Percentiles rank a stretch among this genome's conserved stretches.
Evolutionary conservation across 2,797 vertebrate genomes (phyloP).

Genomic region (Hephaestus fuliginosus): DNA sequence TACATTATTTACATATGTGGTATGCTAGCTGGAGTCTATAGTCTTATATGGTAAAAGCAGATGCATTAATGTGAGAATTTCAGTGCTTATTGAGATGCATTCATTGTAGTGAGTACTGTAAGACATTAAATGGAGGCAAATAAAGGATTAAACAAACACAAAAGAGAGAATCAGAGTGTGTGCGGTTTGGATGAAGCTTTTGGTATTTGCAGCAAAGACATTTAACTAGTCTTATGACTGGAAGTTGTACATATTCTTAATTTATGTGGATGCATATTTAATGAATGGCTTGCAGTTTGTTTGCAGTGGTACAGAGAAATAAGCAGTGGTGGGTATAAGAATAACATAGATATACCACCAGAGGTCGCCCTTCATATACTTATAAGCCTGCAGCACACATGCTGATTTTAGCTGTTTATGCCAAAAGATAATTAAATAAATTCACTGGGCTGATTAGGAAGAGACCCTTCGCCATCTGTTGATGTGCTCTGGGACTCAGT

Average conservation of each 20-base stretch:
- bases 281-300: slow-evolving; percentile 29
- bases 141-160: slow-evolving; percentile 13
- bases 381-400: neutral
- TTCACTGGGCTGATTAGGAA: slow-evolving; percentile 19
- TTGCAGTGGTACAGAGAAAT: slow-evolving; percentile 4
- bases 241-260: slow-evolving; percentile 36
- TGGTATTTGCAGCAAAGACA: slow-evolving; percentile 29
- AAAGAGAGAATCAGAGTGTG: slow-evolving; percentile 1
- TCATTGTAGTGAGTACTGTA: slow-evolving; percentile 15
- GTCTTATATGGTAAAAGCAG: slow-evolving; percentile 29
- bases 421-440: neutral
- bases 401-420: slow-evolving; percentile 10
- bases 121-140: slow-evolving; percentile 8
- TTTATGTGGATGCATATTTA: slow-evolving; percentile 29
- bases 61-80: slow-evolving; percentile 21
- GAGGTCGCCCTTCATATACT: slow-evolving; percentile 42
- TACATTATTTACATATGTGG: slow-evolving; percentile 75
- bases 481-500: neutral
- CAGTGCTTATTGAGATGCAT: slow-evolving; percentile 35
- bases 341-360: slow-evolving; percentile 34
- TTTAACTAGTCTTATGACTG: slow-evolving; percentile 3
- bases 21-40: slow-evolving; percentile 37
- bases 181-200: slow-evolving; percentile 36
- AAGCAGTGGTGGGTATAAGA: slow-evolving; percentile 20
- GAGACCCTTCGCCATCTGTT: slow-evolving; percentile 7